Percentiles rank a stretch among this genome's conserved stretches.
phyloP scores from a whole-genome alignment of 1,140 invertebrate species.

The Sesamia nonagrioides region DNA sequence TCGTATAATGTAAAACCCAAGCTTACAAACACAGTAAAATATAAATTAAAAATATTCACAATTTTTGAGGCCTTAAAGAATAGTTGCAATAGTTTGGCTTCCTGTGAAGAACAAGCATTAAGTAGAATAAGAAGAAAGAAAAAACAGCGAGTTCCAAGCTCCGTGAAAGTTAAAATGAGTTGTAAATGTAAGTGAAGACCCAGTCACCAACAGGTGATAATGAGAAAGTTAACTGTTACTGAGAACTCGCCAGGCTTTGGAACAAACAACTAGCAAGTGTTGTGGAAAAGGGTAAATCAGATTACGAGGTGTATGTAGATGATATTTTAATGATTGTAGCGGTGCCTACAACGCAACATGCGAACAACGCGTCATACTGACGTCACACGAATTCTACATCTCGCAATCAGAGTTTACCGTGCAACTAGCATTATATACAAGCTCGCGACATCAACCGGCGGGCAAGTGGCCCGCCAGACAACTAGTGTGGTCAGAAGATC shows the following conservation, averaged over 20 bases:
- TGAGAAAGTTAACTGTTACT: conserved; percentile 46
- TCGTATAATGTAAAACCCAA: not conserved
- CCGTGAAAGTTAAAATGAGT: conserved; percentile 45
- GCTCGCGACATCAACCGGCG: too few species aligned
- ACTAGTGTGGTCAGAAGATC: too few species aligned
- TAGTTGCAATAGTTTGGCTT: not conserved
- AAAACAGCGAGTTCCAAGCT: conserved; percentile 14
- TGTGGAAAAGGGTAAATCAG: conserved; percentile 5
- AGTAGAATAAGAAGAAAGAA: conserved; percentile 6
- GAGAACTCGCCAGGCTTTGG: conserved; percentile 8
- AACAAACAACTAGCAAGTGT: conserved; percentile 31
- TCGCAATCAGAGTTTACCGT: too few species aligned
- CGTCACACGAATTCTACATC: too few species aligned
- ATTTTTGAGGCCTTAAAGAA: too few species aligned
- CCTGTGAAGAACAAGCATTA: not conserved
- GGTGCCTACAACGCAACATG: too few species aligned
- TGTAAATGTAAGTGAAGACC: conserved; percentile 47
- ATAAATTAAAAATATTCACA: too few species aligned
- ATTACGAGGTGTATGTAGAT: conserved; percentile 15
- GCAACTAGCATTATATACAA: too few species aligned
- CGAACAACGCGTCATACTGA: too few species aligned
- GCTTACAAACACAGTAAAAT: not conserved
- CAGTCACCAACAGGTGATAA: conserved; percentile 45
- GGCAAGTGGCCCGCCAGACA: too few species aligned
- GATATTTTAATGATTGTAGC: not conserved